Base-by-base conservation (phyloP, 2,888 invertebrate species). In the Sarcophaga subvicina region DNA sequence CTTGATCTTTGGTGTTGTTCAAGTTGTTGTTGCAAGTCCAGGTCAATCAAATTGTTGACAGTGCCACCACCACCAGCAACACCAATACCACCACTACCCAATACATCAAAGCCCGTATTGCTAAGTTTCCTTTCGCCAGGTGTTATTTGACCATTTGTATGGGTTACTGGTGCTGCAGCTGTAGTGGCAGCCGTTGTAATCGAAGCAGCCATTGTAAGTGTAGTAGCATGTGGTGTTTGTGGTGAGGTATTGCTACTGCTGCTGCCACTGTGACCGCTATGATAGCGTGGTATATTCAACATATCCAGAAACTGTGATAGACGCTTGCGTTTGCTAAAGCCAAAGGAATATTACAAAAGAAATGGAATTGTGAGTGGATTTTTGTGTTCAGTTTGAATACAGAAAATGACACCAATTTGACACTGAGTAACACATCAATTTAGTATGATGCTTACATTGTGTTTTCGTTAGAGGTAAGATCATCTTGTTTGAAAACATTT, bases 291-390 rank as follows among this genome's bases (percentile, higher is more conserved):
- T 49, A 90, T 85, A 83, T 89, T 89, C 64, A 90, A 80, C 49
- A 88, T 88, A 79, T 90, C 90, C 90, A 90, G 89, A 69, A 91
- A 89, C 88, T 91, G 89, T 54, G 89, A 89, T 73, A 90, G 87
- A 67, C 90, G 89, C 49, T 85, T 83, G 59, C 88, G 88, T 78
- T 88, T 76, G 71, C 82, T 82, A 12, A 3, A 49, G 27, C 54
- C 54, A 54, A 4, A 54, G 17, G 54, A 54, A 54, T 37, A 37
- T 37, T 37, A 37, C 37, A 37, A 54, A 54, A 5, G 54, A 54
- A 54, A 54, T 54, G 54, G 37, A 37, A 37, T 4, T 54, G 3
- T 54, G 5, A 14, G 17, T 54, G 54, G 54, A 4, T 54, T 54
- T 54, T 12, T 4, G 3, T 54, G 8, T 17, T 54, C 5, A 14